Evolutionary conservation across 2,888 invertebrate genomes (phyloP).

Genomic region (Magallana nippona): DNA sequence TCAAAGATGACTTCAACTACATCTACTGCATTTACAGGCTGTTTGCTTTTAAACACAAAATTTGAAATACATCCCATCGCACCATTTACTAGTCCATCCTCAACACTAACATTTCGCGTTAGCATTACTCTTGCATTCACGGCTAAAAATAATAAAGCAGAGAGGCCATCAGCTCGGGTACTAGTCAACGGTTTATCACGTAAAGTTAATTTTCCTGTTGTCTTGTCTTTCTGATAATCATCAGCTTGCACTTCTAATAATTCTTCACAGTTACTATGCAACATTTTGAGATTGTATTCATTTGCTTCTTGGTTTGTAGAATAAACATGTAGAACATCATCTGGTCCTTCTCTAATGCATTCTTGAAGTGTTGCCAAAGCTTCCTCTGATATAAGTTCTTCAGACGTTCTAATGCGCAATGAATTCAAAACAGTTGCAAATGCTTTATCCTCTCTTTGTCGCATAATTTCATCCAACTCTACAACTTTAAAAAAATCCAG

Average conservation of each 20-base stretch:
- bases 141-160: not conserved
- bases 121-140: conserved; percentile 45
- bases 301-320: conserved; percentile 48
- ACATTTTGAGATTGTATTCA: conserved; percentile 39
- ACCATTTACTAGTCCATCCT: conserved; percentile 54
- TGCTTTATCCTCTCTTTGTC: conserved; percentile 37
- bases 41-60: not conserved
- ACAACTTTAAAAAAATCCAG: conserved; percentile 38
- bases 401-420: not conserved
- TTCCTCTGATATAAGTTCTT: not conserved
- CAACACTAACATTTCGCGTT: conserved; percentile 46
- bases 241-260: conserved; percentile 40
- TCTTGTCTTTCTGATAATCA: conserved; percentile 44
- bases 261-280: conserved; percentile 16
- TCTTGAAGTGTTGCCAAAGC: conserved; percentile 32
- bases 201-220: conserved; percentile 42
- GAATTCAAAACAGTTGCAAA: conserved; percentile 39
- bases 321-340: conserved; percentile 47
- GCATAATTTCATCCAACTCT: conserved; percentile 47
- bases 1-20: conserved; percentile 44
- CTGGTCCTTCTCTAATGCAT: conserved; percentile 40
- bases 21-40: not conserved
- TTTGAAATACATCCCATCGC: conserved; percentile 44
- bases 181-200: not conserved
- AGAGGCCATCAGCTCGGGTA: not conserved